Evolutionary conservation across 2,797 vertebrate genomes (phyloP), one percentile per base, ranked within the genome.

Genomic region (Aselliscus stoliczkanus): DNA sequence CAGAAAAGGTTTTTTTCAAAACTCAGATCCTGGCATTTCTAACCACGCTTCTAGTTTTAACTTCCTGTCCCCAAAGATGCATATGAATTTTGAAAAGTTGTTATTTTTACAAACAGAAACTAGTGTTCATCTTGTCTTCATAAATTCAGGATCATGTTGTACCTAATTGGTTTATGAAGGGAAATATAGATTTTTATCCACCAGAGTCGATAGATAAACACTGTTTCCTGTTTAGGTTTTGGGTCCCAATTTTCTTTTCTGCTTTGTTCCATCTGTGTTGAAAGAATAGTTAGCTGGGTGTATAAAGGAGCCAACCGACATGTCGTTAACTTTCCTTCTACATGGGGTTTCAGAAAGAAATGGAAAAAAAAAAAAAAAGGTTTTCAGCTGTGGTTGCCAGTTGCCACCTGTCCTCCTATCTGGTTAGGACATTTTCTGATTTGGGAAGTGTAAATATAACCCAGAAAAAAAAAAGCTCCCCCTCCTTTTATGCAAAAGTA

Each of bases 361-460:
- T 97, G 97, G 92, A 95, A 96, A 96, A 90, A 90, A 81, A 89
- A 81, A 89, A 84, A 76, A 60, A 60, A 69, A 50, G 52, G 69
- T 42, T 88, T 50, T 75, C 34, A 27, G 9, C 69, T 98, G 94
- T 96, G 62, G 85, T 97, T 89, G 95, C 97, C 94, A 27, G n/a
- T 96, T 97, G 96, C 94, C 97, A 98, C 69, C 73, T 98, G 97
- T 85, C 10, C 21, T 94, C 90, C 97, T 47, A 86, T 79, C 82
- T 44, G 94, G 83, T 95, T 77, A 70, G 84, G 96, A 97, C 97
- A 79, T 97, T 94, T 87, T 96, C 84, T 97, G 23, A 14, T 94
- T 94, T 97, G 77, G 90, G 80, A 98, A 97, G 75, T 93, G 14
- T 92, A 97, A 96, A 93, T 97, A 95, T 96, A 96, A 83, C 85